Evolutionary conservation across 2,888 invertebrate genomes (phyloP).

Genomic region (Alviniconcha strummeri): DNA sequence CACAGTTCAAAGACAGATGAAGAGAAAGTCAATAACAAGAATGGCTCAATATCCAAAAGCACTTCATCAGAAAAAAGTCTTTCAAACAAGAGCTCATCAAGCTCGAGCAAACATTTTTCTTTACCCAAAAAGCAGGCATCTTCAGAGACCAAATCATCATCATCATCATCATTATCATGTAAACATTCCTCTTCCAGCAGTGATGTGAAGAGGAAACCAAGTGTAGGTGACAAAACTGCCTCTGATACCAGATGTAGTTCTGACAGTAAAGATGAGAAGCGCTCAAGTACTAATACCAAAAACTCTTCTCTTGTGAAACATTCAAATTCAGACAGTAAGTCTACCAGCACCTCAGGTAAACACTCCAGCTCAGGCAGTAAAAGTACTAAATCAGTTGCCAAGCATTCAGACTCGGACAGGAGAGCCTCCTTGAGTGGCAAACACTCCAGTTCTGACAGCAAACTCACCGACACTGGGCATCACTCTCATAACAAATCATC

Average conservation of each 20-base stretch:
- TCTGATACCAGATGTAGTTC: too few relatives aligned
- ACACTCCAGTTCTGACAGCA: neutral
- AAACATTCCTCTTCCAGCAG: neutral
- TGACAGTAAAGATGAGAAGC: too few relatives aligned
- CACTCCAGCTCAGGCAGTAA: too few relatives aligned
- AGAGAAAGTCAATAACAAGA: neutral
- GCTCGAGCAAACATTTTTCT: conserved; percentile 14
- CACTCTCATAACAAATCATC: neutral
- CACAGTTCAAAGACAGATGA: neutral
- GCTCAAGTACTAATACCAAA: too few relatives aligned
- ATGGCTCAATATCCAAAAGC: neutral
- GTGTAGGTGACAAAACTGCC: neutral
- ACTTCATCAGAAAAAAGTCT: neutral
- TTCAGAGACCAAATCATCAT: neutral
- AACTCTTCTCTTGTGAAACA: neutral
- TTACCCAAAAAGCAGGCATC: neutral
- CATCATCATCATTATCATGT: conserved; percentile 9
- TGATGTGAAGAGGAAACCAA: neutral
- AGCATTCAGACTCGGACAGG: neutral
- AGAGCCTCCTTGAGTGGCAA: neutral
- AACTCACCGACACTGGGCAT: neutral
- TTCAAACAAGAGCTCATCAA: conserved; percentile 18
- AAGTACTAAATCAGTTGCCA: neutral
- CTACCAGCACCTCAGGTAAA: too few relatives aligned
- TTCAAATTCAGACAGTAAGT: neutral